Percentiles rank a stretch among this genome's conserved stretches.
Conservation (phyloP, 2,113 vertebrate species). For the Hemichromis elongatus region DNA sequence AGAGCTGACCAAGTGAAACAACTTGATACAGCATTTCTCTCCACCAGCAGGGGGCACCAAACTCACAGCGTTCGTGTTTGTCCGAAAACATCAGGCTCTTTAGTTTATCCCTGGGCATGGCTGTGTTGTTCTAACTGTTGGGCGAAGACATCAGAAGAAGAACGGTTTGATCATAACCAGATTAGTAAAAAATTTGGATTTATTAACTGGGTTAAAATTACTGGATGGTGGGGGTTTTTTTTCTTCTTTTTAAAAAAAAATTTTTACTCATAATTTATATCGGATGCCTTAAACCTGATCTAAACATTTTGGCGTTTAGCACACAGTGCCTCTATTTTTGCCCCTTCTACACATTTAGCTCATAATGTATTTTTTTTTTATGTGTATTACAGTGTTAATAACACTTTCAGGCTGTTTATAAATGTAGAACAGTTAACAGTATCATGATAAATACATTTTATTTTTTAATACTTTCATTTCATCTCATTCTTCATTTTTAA, state of each 20-base stretch:
- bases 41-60: conserved; percentile 50
- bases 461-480: not conserved
- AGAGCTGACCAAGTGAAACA: not conserved
- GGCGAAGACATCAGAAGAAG: not conserved
- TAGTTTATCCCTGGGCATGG: not conserved
- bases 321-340: not conserved
- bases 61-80: not conserved
- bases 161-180: not conserved
- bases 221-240: not conserved
- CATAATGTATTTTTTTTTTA: not conserved
- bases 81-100: not conserved
- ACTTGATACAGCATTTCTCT: not conserved
- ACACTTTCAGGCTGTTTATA: not conserved
- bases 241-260: not conserved
- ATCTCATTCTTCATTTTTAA: not conserved
- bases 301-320: not conserved
- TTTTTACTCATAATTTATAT: not conserved
- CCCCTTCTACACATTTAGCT: not conserved
- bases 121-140: not conserved
- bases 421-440: not conserved
- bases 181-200: not conserved
- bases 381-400: not conserved
- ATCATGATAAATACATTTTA: not conserved
- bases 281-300: not conserved
- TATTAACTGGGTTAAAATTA: not conserved